These are phyloP conservation scores for Coelogynopora nodosa DNA, from an alignment of 2,888 invertebrate species.

Conservation along the genomic window DNA sequence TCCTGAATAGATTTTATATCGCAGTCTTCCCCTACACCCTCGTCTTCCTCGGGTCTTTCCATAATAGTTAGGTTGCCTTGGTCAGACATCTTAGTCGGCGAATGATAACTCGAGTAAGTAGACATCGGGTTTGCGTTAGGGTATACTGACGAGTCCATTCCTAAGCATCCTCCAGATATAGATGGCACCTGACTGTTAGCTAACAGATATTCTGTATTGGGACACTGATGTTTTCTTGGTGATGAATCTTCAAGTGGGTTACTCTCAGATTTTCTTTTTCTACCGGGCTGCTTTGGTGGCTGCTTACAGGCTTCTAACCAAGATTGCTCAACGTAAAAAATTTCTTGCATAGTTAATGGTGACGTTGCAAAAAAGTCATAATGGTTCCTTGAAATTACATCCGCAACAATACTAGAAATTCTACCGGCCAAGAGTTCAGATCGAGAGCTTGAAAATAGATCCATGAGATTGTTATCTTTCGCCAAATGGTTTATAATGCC, in stretches of 20 bases:
- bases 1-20: neutral
- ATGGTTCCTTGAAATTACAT: neutral
- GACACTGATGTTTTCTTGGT: neutral
- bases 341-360: neutral
- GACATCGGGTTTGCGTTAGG: neutral
- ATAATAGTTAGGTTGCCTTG: neutral
- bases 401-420: neutral
- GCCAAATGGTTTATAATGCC: slow-evolving; percentile 38
- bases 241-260: neutral
- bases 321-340: neutral
- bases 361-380: slow-evolving; percentile 19
- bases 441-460: neutral
- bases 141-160: neutral
- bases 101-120: neutral
- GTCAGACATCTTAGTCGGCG: neutral
- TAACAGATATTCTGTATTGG: neutral
- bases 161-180: neutral
- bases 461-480: slow-evolving; percentile 22
- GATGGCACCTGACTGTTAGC: neutral
- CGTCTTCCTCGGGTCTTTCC: neutral
- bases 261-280: neutral
- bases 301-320: slow-evolving; percentile 12
- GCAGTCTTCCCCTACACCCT: neutral
- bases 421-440: neutral
- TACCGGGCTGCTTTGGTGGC: neutral